Percentiles rank a stretch among this genome's conserved stretches.
phyloP scores from a whole-genome alignment of 1,140 invertebrate genomes.

The Diorhabda elongata region DNA sequence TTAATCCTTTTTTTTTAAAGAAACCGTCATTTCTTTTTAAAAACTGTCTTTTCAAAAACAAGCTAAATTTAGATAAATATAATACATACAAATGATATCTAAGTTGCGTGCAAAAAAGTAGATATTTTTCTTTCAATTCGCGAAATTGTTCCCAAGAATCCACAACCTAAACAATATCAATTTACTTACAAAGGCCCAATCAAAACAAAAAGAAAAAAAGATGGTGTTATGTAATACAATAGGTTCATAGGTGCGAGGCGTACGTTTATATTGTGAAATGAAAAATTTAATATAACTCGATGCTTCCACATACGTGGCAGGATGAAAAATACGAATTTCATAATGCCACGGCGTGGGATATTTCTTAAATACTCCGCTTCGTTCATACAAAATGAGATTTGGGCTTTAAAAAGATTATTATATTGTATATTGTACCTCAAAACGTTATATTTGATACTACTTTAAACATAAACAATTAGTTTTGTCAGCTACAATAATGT shows the following conservation, averaged over 20 bases:
- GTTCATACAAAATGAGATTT: slow-evolving; percentile 1
- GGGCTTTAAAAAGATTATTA: too few species aligned
- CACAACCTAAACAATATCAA: slow-evolving; percentile 18
- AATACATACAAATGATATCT: too few species aligned
- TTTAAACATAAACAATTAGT: too few species aligned
- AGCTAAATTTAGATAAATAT: too few species aligned
- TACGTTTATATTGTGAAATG: slow-evolving; percentile 14
- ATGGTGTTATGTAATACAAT: slow-evolving; percentile 6
- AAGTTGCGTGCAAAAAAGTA: background rate
- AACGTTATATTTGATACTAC: too few species aligned
- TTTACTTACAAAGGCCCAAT: slow-evolving; percentile 12
- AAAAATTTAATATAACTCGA: slow-evolving; percentile 3
- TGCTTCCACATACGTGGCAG: background rate
- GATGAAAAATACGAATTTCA: background rate
- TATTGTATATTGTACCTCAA: too few species aligned
- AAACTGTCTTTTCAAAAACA: too few species aligned
- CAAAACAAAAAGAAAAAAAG: slow-evolving; percentile 10
- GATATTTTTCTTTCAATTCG: slow-evolving; percentile 16
- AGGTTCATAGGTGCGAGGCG: slow-evolving; percentile 9
- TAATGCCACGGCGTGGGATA: background rate
- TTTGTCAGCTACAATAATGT: too few species aligned
- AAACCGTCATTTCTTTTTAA: too few species aligned
- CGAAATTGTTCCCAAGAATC: slow-evolving; percentile 11
- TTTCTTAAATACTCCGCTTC: background rate
- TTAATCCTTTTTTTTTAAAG: too few species aligned